These are phyloP conservation scores for Acomys russatus DNA, from an alignment of 2,797 vertebrate genomes.

Conservation along the genomic window DNA sequence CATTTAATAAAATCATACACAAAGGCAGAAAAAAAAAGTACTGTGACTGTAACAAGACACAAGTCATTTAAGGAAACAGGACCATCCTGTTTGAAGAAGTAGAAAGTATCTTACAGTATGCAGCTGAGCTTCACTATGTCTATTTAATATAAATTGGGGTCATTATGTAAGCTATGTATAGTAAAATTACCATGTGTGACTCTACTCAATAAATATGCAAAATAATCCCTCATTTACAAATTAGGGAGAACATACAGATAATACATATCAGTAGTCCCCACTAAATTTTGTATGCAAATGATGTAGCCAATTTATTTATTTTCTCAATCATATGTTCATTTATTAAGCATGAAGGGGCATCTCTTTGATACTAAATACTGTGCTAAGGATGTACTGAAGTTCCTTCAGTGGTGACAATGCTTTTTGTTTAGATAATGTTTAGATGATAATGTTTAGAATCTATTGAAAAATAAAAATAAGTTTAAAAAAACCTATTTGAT, in stretches of 20 bases:
- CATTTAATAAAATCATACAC: neutral
- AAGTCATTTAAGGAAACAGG: neutral
- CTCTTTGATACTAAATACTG: neutral
- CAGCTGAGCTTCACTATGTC: neutral
- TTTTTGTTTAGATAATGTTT: neutral
- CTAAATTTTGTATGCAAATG: neutral
- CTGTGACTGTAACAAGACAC: neutral
- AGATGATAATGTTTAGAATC: neutral
- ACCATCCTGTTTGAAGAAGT: neutral
- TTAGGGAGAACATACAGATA: neutral
- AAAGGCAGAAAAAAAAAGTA: neutral
- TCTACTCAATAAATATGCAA: neutral
- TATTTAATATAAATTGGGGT: neutral
- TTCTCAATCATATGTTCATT: neutral
- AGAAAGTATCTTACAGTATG: neutral
- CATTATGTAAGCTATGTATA: neutral
- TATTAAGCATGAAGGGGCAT: neutral
- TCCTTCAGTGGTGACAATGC: neutral
- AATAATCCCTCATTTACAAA: neutral
- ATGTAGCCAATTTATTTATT: neutral
- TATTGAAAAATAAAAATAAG: neutral
- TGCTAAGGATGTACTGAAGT: neutral
- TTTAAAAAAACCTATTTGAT: constrained; percentile 34
- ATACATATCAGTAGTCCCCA: neutral
- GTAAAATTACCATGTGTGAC: neutral